Percentiles rank a stretch among this genome's conserved stretches.
These are phyloP conservation scores for Eulacestoma nigropectus DNA, from an alignment of 2,113 vertebrate species.

Conservation along the genomic window DNA sequence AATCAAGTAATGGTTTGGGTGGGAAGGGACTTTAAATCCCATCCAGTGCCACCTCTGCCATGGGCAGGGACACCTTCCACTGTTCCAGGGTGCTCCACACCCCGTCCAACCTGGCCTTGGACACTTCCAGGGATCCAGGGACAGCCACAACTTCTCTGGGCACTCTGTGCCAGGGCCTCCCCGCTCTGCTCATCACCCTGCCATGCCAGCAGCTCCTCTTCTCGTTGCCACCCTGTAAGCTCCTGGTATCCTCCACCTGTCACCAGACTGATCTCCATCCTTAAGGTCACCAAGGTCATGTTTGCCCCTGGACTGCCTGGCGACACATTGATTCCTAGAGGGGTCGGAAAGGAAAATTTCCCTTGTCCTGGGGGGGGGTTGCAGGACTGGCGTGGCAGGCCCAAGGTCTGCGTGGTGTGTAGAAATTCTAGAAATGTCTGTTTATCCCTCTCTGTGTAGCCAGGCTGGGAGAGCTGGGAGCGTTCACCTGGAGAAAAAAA, in stretches of 20 bases:
- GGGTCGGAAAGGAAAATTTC: not conserved
- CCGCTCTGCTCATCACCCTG: not conserved
- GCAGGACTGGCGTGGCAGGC: not conserved
- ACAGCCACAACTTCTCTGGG: not conserved
- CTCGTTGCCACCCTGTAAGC: not conserved
- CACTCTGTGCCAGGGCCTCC: not conserved
- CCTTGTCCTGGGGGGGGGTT: not conserved
- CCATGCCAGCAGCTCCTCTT: not conserved
- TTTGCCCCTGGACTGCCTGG: not conserved
- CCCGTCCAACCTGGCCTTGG: not conserved
- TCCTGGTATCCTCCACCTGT: not conserved
- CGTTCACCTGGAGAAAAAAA: not conserved
- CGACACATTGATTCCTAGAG: not conserved
- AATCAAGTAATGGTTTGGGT: not conserved
- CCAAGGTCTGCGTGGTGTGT: not conserved
- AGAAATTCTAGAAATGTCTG: too few species aligned
- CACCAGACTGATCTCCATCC: not conserved
- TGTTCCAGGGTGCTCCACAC: not conserved
- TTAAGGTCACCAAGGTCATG: not conserved
- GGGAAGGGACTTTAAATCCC: not conserved
- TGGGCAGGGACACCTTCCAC: not conserved
- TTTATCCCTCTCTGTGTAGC: not conserved
- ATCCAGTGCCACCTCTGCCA: not conserved
- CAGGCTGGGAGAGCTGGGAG: not conserved
- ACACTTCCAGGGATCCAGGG: not conserved